Base-by-base conservation (phyloP, 2,888 invertebrate species). In the Aplocera efformata region DNA sequence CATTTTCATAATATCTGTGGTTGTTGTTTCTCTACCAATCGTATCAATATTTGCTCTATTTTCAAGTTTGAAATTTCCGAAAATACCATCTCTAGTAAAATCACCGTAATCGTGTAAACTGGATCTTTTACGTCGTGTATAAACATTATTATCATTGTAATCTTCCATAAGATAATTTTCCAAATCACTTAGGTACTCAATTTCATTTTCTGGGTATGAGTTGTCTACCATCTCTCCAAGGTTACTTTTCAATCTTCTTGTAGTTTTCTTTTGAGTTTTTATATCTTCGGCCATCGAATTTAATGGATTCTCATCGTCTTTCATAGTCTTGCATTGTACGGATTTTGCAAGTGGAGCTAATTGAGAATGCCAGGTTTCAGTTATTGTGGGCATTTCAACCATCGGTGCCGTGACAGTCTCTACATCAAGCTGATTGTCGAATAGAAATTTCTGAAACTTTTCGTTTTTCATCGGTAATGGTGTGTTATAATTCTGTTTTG, bases 371-470 rank as follows among this genome's bases (percentile, higher is more conserved):
- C 25, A 26, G 1, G 9, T 21, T 20, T 35, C 30, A 10, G 36
- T 42, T 1, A 36, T 39, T 0, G 37, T 29, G 0, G 64, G 59
- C 1, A 59, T 24, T 1, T 50, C 56, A 0, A 24, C 23, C 3
- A 67, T 37, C 1, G 80, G 73, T 0, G 66, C 47, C 0, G 74
- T 81, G 0, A 83, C 67, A 0, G 67, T 67, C 2, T 62, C 54
- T 0, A 82, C 72, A 17, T 79, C 81, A 13, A 83, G 45, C 0
- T 62, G 13, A 22, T 79, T 53, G 0, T 72, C 68, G 48, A 66
- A 76, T 0, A 83, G 60, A 47, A 83, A 83, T 1, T 59, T 67
- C 1, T 79, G 50, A 32, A 83, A 82, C 0, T 75, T 73, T 0
- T 52, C 26, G 1, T 48, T 51, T 6, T 49, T 56, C 83, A 82